Evolutionary conservation across 2,797 vertebrate species (phyloP).

Genomic region (Silurus aristotelis): DNA sequence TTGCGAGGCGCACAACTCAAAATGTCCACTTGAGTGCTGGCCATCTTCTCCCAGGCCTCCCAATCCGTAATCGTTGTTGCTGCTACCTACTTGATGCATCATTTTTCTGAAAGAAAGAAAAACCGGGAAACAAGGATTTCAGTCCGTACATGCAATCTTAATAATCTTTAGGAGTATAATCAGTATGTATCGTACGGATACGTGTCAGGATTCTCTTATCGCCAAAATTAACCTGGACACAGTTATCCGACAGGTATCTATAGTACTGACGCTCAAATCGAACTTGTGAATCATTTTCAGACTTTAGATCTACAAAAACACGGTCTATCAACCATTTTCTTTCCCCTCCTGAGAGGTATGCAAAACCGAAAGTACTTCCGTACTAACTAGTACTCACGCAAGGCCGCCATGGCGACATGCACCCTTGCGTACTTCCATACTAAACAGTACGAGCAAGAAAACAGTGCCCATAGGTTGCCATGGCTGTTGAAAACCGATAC

Average conservation of each 20-base stretch:
- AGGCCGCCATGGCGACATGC: neutral
- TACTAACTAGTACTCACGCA: neutral
- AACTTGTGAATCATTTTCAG: no score
- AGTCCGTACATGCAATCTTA: neutral
- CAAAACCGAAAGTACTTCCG: neutral
- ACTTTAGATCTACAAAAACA: no score
- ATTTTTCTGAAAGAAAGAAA: constrained; percentile 80
- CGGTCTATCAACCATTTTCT: no score
- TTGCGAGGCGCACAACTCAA: constrained; percentile 89
- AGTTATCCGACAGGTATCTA: no score
- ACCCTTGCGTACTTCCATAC: neutral
- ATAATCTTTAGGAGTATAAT: no score
- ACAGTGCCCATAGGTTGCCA: neutral
- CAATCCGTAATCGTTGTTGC: constrained; percentile 89
- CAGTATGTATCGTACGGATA: no score
- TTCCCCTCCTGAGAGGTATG: no score
- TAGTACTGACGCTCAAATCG: no score
- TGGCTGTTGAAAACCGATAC: neutral
- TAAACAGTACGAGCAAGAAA: neutral
- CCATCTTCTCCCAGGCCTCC: constrained; percentile 87
- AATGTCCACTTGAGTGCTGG: constrained; percentile 88
- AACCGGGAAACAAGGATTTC: neutral
- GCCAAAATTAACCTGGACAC: no score
- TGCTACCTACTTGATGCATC: constrained; percentile 94
- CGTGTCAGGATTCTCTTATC: no score